Base-by-base conservation (phyloP, 2,888 invertebrate species). In the Scelioninae gen. 2 region DNA sequence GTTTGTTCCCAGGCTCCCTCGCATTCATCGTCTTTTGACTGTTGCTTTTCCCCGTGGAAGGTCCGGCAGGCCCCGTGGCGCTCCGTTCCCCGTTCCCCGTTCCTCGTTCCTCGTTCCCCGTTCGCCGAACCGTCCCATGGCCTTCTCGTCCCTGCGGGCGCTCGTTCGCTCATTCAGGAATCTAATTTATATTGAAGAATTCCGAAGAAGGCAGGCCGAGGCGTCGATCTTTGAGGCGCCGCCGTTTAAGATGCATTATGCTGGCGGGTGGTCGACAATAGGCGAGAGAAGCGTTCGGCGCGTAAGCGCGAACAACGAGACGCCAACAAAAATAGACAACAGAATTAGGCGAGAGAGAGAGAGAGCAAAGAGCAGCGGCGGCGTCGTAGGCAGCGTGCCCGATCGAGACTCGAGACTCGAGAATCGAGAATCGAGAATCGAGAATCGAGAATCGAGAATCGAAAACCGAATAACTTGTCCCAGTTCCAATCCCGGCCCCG, bases 191-290 rank as follows among this genome's bases (percentile, higher is more conserved):
- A 85, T 82, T 80, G 81, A 83, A 81, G 85, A 85, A 84, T 84
- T 84, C 81, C 82, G 77, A 79, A 77, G 81, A 80, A 81, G 79
- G 79, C 79, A 80, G 78, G 77, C 78, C 78, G 80, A 84, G 83
- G 84, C 84, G 83, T 84, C 83, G 85, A 85, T 84, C 84, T 85
- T 85, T 85, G 84, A 85, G 85, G 85, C 85, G 85, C 85, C 85
- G 85, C 84, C 84, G 83, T 84, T 84, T 82, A 83, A 83, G 82
- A 84, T 85, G 84, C 85, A 84, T 85, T 84, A 83, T 82, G 81
- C 82, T 79, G 78, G 79, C 81, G 81, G 83, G 80, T 81, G 81
- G 80, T 81, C 81, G 82, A 83, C 82, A 83, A 80, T 82, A 78
- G 81, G 77, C 79, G 77, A 73, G 78, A 78, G 65, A 65, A 55